A percentile compares a stretch with the other conserved stretches of the same genome.
Conservation (phyloP, 2,797 vertebrate species). For the Anas bahamensis region DNA sequence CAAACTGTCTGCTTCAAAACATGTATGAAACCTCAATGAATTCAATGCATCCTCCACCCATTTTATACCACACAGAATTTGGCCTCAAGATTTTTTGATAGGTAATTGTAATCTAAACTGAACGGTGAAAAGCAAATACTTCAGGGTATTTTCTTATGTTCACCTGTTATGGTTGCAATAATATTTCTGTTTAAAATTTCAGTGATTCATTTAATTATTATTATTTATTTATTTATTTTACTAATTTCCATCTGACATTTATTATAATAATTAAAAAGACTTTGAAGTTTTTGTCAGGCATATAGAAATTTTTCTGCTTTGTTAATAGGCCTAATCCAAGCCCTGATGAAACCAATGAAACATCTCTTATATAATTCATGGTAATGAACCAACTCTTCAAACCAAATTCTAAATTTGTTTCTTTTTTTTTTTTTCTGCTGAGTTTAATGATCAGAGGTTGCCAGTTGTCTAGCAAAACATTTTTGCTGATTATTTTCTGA, state of each 20-base stretch:
- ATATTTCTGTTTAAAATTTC: background rate
- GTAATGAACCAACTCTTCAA: background rate
- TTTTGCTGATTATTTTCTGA: background rate
- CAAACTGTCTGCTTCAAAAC: background rate
- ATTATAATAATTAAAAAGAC: background rate
- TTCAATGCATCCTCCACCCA: background rate
- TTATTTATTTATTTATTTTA: background rate
- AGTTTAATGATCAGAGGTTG: background rate
- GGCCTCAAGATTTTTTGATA: background rate
- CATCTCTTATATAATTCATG: background rate
- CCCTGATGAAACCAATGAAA: background rate
- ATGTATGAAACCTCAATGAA: background rate
- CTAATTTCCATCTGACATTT: background rate
- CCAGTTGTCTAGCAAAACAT: background rate
- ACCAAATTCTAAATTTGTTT: background rate
- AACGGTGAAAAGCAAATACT: background rate
- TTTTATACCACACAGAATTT: background rate
- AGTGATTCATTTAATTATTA: background rate
- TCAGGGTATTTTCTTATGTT: background rate
- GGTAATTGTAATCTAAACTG: background rate
- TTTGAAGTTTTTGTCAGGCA: background rate
- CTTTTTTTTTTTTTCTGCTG: background rate
- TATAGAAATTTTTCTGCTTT: background rate
- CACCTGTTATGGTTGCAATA: background rate
- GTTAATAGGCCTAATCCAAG: background rate